Evolutionary conservation across 1,140 invertebrate genomes (phyloP).

Genomic region (Drosophila burlai): DNA sequence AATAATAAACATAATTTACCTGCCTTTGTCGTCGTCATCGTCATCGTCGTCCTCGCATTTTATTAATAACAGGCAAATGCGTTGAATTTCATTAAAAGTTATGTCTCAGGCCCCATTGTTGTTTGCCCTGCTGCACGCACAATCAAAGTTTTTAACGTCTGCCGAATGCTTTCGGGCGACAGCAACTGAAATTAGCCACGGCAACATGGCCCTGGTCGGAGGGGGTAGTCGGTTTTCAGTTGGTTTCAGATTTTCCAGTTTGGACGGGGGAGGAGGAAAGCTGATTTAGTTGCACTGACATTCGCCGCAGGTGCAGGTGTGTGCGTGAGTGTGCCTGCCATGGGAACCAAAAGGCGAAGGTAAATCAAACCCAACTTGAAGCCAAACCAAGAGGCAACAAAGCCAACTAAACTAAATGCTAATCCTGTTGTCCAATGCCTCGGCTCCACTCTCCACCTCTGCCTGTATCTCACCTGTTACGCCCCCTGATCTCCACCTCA

Average conservation of each 20-base stretch:
- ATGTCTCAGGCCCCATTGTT: slow-evolving; percentile 49
- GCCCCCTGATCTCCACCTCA: not conserved
- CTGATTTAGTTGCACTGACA: slow-evolving; percentile 52
- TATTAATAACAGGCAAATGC: slow-evolving; percentile 79
- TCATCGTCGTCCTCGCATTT: slow-evolving; percentile 62
- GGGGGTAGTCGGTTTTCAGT: not conserved
- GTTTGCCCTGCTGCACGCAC: slow-evolving; percentile 44
- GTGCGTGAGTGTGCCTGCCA: slow-evolving; percentile 1
- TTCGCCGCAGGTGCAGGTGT: slow-evolving; percentile 33
- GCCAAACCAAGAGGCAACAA: slow-evolving; percentile 32
- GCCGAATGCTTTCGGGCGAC: slow-evolving; percentile 57
- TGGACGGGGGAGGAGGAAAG: not conserved
- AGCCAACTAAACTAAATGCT: slow-evolving; percentile 69
- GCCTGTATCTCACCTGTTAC: not conserved
- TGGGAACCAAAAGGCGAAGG: slow-evolving; percentile 19
- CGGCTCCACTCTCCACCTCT: too few relatives aligned
- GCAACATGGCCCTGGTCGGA: slow-evolving; percentile 10
- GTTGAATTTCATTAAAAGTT: slow-evolving; percentile 81
- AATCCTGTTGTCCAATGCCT: slow-evolving; percentile 43
- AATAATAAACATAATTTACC: slow-evolving; percentile 82
- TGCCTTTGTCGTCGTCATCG: slow-evolving; percentile 64
- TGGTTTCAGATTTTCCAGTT: not conserved
- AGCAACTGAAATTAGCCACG: slow-evolving; percentile 59
- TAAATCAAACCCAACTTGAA: slow-evolving; percentile 33
- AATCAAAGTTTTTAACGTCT: slow-evolving; percentile 63